phyloP scores from a whole-genome alignment of 2,113 vertebrate species.

The Lamprologus sp. region DNA sequence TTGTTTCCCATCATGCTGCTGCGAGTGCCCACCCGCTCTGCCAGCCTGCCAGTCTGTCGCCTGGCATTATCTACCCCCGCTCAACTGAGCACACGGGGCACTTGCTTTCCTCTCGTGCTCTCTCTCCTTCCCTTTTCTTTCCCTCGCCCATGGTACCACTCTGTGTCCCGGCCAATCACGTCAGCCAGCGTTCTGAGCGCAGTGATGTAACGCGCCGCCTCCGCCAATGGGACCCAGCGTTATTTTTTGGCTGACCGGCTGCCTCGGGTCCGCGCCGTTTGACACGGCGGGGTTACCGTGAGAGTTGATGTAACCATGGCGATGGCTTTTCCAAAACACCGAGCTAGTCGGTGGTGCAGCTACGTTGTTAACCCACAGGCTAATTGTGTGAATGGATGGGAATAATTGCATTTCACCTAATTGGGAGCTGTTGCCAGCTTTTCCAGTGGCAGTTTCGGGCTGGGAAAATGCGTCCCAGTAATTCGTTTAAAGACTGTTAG shows the following conservation, averaged over 20 bases:
- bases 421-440: slow-evolving; percentile 59
- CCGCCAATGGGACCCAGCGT: slow-evolving; percentile 11
- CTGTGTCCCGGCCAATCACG: slow-evolving; percentile 38
- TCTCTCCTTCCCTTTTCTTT: not conserved
- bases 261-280: slow-evolving; percentile 21
- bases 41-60: slow-evolving; percentile 60
- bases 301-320: slow-evolving; percentile 41
- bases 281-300: slow-evolving; percentile 8
- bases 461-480: slow-evolving; percentile 49
- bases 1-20: slow-evolving; percentile 59
- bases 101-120: not conserved
- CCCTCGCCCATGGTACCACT: slow-evolving; percentile 18
- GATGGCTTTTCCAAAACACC: slow-evolving; percentile 46
- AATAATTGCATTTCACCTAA: slow-evolving; percentile 67
- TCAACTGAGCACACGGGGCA: slow-evolving; percentile 32
- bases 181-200: not conserved
- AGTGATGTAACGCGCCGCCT: slow-evolving; percentile 21
- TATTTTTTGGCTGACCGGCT: slow-evolving; percentile 13
- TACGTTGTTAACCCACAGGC: slow-evolving; percentile 54
- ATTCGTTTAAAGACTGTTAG: slow-evolving; percentile 61
- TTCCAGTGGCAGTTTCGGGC: slow-evolving; percentile 56
- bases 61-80: slow-evolving; percentile 55
- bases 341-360: slow-evolving; percentile 13
- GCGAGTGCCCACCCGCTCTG: slow-evolving; percentile 54
- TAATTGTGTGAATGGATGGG: slow-evolving; percentile 63